phyloP scores from a whole-genome alignment of 2,797 vertebrate genomes.

The Danionella dracula region DNA sequence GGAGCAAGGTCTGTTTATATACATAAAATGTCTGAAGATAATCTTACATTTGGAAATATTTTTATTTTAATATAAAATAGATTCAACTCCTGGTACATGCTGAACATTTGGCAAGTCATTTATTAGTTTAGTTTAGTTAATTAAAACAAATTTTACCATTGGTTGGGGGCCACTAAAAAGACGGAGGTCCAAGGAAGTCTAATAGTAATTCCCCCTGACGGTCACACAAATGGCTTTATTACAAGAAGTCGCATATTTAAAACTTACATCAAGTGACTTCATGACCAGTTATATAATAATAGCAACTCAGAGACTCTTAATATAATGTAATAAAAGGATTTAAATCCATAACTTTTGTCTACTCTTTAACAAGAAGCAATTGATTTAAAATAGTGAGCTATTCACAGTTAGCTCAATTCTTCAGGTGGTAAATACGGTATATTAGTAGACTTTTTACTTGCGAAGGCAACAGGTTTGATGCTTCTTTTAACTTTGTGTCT shows the following conservation, averaged over 20 bases:
- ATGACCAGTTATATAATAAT: neutral
- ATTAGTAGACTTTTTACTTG: constrained; percentile 21
- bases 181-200: too few species aligned
- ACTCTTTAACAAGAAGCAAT: constrained; percentile 36
- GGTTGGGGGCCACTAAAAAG: too few species aligned
- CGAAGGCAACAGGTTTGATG: neutral
- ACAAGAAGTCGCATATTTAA: too few species aligned
- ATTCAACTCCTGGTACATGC: too few species aligned
- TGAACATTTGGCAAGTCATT: too few species aligned
- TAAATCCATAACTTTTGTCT: neutral
- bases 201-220: too few species aligned
- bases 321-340: neutral
- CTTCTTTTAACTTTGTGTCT: constrained; percentile 20
- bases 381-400: constrained; percentile 27
- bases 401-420: constrained; percentile 15
- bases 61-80: too few species aligned
- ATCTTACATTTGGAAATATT: too few species aligned
- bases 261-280: neutral
- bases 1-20: too few species aligned
- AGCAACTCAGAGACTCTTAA: neutral
- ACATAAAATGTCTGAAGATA: too few species aligned
- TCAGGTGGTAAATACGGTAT: neutral
- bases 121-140: too few species aligned
- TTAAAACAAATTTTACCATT: too few species aligned
- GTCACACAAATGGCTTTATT: neutral